Evolutionary conservation across 1,140 invertebrate species (phyloP).

Genomic region (Drosophila littoralis): DNA sequence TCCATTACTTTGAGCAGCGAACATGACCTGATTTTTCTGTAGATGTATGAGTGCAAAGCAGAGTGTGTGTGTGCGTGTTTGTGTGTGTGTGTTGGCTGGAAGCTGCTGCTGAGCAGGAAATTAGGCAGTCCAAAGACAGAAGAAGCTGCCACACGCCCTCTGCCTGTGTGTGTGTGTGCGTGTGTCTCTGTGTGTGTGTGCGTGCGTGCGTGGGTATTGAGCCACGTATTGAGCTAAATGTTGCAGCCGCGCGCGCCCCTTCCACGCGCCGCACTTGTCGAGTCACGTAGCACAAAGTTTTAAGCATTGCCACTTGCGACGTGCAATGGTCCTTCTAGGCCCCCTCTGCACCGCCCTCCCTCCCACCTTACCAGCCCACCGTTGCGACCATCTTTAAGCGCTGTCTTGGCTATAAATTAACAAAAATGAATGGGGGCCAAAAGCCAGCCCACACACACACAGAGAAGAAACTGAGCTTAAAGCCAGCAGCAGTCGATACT

Average conservation of each 20-base stretch:
- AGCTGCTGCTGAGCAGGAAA: slow-evolving; percentile 70
- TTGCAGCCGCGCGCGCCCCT: not conserved
- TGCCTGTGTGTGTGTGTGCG: not conserved
- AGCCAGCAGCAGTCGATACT: slow-evolving; percentile 15
- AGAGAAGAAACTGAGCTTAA: not conserved
- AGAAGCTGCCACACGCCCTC: slow-evolving; percentile 27
- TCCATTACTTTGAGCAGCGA: slow-evolving; percentile 80
- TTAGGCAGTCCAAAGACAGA: slow-evolving; percentile 56
- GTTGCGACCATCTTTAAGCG: not conserved
- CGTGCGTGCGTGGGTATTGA: slow-evolving; percentile 77
- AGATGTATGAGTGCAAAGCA: slow-evolving; percentile 51
- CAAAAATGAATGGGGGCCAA: slow-evolving; percentile 71
- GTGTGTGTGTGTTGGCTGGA: slow-evolving; percentile 26
- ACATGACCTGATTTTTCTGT: slow-evolving; percentile 82
- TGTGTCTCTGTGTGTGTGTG: slow-evolving; percentile 9
- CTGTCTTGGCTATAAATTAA: slow-evolving; percentile 77
- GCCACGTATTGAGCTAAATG: slow-evolving; percentile 72
- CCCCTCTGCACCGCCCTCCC: not conserved
- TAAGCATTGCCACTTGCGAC: slow-evolving; percentile 80
- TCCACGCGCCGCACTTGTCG: slow-evolving; percentile 50
- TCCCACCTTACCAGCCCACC: not conserved
- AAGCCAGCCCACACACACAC: slow-evolving; percentile 3
- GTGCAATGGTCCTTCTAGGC: slow-evolving; percentile 63
- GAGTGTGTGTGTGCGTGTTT: slow-evolving; percentile 28
- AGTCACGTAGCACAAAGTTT: slow-evolving; percentile 82